phyloP scores from a whole-genome alignment of 2,888 invertebrate species.

The Hirtodrosophila alboralis region DNA sequence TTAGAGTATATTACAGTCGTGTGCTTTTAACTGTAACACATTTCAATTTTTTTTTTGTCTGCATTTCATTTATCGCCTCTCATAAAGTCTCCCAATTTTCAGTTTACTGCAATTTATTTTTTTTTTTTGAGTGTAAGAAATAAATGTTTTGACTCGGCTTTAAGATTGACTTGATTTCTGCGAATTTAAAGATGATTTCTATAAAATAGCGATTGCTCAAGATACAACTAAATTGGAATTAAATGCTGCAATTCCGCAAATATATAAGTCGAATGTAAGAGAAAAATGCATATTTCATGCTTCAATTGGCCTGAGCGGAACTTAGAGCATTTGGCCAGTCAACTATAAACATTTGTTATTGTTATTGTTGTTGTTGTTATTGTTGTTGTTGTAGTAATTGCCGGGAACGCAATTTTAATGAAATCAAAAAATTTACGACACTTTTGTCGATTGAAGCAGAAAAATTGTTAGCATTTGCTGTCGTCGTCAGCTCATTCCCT shows the following conservation, averaged over 20 bases:
- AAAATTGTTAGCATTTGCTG: slow-evolving; percentile 44
- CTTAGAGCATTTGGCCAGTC: neutral
- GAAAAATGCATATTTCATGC: slow-evolving; percentile 63
- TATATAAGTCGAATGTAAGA: slow-evolving; percentile 23
- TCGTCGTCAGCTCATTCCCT: slow-evolving; percentile 6
- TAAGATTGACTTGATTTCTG: slow-evolving; percentile 27
- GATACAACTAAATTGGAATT: no score
- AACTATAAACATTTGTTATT: neutral
- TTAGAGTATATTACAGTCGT: no score
- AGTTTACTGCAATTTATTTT: slow-evolving; percentile 62
- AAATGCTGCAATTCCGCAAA: slow-evolving; percentile 32
- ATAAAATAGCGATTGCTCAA: no score
- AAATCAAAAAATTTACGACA: slow-evolving; percentile 71
- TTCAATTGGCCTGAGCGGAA: slow-evolving; percentile 39
- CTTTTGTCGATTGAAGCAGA: slow-evolving; percentile 65
- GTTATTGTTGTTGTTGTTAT: slow-evolving; percentile 1
- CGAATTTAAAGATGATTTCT: no score
- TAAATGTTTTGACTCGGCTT: slow-evolving; percentile 18
- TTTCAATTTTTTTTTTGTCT: no score
- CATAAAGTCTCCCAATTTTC: slow-evolving; percentile 16
- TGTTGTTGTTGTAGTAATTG: slow-evolving; percentile 24
- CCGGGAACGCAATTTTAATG: slow-evolving; percentile 60
- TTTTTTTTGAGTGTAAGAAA: no score
- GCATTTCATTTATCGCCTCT: no score
- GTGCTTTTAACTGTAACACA: no score